Percentiles rank a stretch among this genome's conserved stretches.
Evolutionary conservation across 2,113 vertebrate species (phyloP).

Genomic region (Calidris pugnax): DNA sequence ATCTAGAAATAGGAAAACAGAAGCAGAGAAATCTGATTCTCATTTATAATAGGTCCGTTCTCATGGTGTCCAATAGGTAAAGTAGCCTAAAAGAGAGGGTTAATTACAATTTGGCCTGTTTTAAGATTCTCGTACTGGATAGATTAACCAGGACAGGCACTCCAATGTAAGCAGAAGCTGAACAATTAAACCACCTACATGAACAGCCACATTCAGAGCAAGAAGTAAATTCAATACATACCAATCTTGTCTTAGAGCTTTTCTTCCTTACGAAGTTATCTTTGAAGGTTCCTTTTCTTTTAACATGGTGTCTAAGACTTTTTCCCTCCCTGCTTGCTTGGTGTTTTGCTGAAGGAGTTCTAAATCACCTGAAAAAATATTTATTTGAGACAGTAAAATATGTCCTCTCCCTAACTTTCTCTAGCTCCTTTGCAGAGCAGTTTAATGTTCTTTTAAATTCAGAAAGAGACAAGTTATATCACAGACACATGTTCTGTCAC

Average conservation of each 20-base stretch:
- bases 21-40: not conserved
- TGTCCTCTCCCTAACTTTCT: not conserved
- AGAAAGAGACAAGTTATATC: not conserved
- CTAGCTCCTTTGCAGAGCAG: not conserved
- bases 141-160: not conserved
- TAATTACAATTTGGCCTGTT: not conserved
- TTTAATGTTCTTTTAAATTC: not conserved
- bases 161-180: not conserved
- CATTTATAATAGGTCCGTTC: not conserved
- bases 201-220: not conserved
- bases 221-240: not conserved
- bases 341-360: not conserved
- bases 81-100: not conserved
- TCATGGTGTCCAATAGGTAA: not conserved
- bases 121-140: not conserved
- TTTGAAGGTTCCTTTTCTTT: not conserved
- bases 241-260: not conserved
- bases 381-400: not conserved
- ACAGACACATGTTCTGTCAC: not conserved
- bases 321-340: rapidly evolving
- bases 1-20: not conserved
- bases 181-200: not conserved
- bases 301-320: not conserved
- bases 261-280: not conserved
- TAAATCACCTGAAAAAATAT: not conserved